Evolutionary conservation across 2,888 invertebrate species (phyloP), one percentile per base, ranked within the genome.

Genomic region (Pomacea canaliculata): DNA sequence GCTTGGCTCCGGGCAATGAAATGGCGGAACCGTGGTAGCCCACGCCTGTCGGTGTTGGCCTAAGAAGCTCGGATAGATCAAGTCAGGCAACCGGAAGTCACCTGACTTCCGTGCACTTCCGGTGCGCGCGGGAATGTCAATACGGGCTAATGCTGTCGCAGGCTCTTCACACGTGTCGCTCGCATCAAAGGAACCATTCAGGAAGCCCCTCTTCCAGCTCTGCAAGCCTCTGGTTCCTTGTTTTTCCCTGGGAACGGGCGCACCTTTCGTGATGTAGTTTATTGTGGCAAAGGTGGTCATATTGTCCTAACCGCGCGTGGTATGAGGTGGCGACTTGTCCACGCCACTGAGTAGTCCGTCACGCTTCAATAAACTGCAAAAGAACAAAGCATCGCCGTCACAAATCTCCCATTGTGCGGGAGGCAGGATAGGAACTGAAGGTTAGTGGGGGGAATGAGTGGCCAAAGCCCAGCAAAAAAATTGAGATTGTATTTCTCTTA

Each of bases 91-190:
- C 60, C 69, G 74, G 74, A 69, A 74, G 62, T 59, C 74, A 74
- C 69, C 74, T 74, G 74, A 69, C 74, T 56, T 67, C 69, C 74
- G 51, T 69, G 68, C 74, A 62, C 69, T 74, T 69, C 74, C 69
- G 69, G 67, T 48, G 19, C 23, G 74, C 62, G 62, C 69, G 46
- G 51, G 27, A 27, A 60, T 62, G 63, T 74, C 67, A 56, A 59
- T 67, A 51, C 37, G 16, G 48, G 68, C 74, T 74, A 74, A 74
- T 69, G 74, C 74, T n/a, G 59, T 48, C 49, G n/a, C 69, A 48
- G 69, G 23, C 37, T 73, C 56, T 73, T 67, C 72, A 72, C 23
- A 48, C 63, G n/a, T 27, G 63, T 12, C 63, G 27, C 63, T 23
- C 10, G 63, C n/a, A n/a, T 63, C 23, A 63, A 63, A 63, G 63